Percentiles rank a stretch among this genome's conserved stretches.
These are phyloP conservation scores for Phragmatobia fuliginosa DNA, from an alignment of 2,888 invertebrate species.

Conservation along the genomic window DNA sequence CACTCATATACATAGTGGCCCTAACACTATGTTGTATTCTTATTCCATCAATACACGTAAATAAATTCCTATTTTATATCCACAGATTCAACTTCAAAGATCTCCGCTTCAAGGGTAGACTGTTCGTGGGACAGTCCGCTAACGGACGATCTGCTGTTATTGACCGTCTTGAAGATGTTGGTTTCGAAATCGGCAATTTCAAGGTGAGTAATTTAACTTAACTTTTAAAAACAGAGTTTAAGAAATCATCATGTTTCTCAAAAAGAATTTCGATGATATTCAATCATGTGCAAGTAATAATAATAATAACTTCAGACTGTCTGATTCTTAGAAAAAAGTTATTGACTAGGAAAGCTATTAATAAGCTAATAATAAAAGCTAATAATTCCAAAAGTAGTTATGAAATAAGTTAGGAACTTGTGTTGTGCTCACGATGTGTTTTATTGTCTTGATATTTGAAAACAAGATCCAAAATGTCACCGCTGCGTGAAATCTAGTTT, in stretches of 20 bases:
- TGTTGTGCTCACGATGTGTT: no score
- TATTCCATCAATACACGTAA: no score
- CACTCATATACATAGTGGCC: no score
- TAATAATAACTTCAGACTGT: no score
- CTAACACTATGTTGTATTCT: no score
- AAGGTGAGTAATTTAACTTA: conserved; percentile 60
- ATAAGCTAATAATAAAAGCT: background rate
- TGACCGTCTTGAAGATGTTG: conserved; percentile 64
- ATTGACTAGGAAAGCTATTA: background rate
- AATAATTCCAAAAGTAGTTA: background rate
- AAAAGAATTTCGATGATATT: background rate
- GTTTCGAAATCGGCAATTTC: conserved; percentile 65
- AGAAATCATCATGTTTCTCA: background rate
- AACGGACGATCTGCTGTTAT: conserved; percentile 67
- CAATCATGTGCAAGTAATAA: background rate
- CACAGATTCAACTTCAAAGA: conserved; percentile 68
- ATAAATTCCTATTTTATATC: conserved; percentile 12
- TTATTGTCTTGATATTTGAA: no score
- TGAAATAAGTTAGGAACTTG: background rate
- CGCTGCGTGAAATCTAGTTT: background rate
- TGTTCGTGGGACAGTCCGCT: conserved; percentile 70
- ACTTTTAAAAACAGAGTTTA: background rate
- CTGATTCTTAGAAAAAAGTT: no score
- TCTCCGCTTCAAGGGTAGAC: conserved; percentile 62
- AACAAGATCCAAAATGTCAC: no score